Evolutionary conservation across 1,140 invertebrate genomes (phyloP).

Genomic region (Plutomurus gul): DNA sequence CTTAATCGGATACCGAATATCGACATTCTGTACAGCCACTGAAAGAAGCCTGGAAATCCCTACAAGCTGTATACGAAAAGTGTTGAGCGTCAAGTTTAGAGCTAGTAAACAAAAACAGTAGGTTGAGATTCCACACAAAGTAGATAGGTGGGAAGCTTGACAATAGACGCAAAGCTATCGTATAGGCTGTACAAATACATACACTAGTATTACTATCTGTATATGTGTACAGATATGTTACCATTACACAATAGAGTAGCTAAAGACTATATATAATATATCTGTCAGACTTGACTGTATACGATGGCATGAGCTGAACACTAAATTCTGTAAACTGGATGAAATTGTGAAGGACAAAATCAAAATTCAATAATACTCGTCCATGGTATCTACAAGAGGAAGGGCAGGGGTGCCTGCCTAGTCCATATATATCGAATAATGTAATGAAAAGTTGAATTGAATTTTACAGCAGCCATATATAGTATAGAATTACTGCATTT

Average conservation of each 20-base stretch:
- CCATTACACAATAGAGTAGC: too few species aligned
- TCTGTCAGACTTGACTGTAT: too few species aligned
- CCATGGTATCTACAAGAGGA: background rate
- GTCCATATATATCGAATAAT: background rate
- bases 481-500: too few species aligned
- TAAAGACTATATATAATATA: background rate
- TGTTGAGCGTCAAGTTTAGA: constrained; percentile 13
- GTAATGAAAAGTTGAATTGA: constrained; percentile 25
- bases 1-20: too few species aligned
- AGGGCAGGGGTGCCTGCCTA: background rate
- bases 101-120: constrained; percentile 24
- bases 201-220: too few species aligned
- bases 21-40: too few species aligned
- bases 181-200: too few species aligned
- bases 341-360: constrained; percentile 11
- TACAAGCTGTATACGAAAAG: background rate
- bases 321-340: background rate
- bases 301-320: background rate
- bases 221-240: too few species aligned
- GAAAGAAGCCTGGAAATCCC: background rate
- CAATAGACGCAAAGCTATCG: too few species aligned
- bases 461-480: background rate
- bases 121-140: background rate
- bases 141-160: background rate
- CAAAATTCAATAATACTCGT: constrained; percentile 24